Evolutionary conservation across 2,888 invertebrate species (phyloP).

Genomic region (Odiellus spinosus): DNA sequence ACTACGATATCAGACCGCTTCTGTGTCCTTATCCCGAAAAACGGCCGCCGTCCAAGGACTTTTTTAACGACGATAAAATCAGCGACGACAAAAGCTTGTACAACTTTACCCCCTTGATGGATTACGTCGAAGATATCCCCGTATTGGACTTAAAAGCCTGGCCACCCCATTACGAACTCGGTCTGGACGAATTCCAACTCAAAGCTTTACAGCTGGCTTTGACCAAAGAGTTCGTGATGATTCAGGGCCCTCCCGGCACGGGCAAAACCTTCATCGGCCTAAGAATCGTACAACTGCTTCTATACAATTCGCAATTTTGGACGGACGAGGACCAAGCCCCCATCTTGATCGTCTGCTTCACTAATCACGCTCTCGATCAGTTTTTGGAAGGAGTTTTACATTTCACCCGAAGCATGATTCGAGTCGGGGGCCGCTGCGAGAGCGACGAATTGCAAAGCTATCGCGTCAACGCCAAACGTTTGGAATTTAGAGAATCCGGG

Average conservation of each 20-base stretch:
- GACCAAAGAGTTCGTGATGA: conserved; percentile 37
- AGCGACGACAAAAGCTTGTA: no score
- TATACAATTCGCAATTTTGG: conserved; percentile 37
- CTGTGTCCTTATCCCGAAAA: neutral
- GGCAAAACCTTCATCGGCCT: conserved; percentile 48
- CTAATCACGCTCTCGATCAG: conserved; percentile 74
- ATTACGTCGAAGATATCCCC: conserved; percentile 1
- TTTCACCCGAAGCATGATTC: conserved; percentile 43
- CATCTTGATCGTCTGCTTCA: conserved; percentile 61
- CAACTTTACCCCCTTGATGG: neutral
- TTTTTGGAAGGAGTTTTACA: conserved; percentile 54
- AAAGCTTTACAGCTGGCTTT: conserved; percentile 24
- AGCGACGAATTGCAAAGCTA: conserved; percentile 36
- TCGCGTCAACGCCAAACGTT: no score
- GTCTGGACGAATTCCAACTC: conserved; percentile 41
- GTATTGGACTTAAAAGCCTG: conserved; percentile 27
- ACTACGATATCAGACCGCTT: neutral
- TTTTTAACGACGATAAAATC: no score
- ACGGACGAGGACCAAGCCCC: conserved; percentile 28
- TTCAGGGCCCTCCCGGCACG: conserved; percentile 50
- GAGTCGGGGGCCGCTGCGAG: conserved; percentile 54
- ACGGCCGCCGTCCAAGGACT: neutral
- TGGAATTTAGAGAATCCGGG: no score
- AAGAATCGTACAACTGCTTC: conserved; percentile 49
- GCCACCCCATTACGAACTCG: conserved; percentile 35